Base-by-base conservation (phyloP, 2,113 vertebrate genomes). In the Corvus hawaiiensis region DNA sequence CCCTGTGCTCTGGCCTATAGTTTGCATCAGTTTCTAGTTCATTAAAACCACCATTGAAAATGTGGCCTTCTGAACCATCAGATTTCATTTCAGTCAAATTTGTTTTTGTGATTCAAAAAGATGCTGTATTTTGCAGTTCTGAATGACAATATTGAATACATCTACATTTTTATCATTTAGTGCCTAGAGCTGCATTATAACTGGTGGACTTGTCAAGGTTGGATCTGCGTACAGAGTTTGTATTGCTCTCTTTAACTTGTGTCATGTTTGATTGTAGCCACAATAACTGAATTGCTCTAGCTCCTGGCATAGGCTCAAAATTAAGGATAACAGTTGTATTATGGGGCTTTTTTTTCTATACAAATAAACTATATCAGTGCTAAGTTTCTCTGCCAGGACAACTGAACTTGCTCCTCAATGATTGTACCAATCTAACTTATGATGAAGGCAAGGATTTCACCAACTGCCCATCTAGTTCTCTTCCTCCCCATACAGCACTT, bases 101-200 rank as follows among this genome's bases (percentile, higher is more conserved):
- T 16, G 55, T 59, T 84, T 82, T 85, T 52, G 43, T 88, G 30
- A 51, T 69, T 96, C 82, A 56, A 56, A 72, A 73, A 85, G 10
- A 30, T 55, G 35, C 90, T 92, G 5, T 93, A 3, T 93, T 96
- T 94, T 96, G 61, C 63, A 64, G 16, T 92, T 95, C 17, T 84
- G 17, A 78, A 41, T 62, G 23, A 32, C 41, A 49, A 5, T 32
- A 24, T 23, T 39, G 49, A 89, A 48, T 75, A 12, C 9, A 39
- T 62, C 11, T 69, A 26, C 41, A 54, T 69, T 73, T 22, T 52
- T 67, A 77, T 49, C 5, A 16, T 43, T 52, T 49, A 55, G 12
- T 27, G 16, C 46, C 62, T 76, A 63, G 33, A 59, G 41, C 19
- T 84, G 44, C 33, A 28, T 84, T 68, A 2, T 58, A 54, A n/a